phyloP scores from a whole-genome alignment of 2,888 invertebrate genomes.

The Anarsia innoxiella region DNA sequence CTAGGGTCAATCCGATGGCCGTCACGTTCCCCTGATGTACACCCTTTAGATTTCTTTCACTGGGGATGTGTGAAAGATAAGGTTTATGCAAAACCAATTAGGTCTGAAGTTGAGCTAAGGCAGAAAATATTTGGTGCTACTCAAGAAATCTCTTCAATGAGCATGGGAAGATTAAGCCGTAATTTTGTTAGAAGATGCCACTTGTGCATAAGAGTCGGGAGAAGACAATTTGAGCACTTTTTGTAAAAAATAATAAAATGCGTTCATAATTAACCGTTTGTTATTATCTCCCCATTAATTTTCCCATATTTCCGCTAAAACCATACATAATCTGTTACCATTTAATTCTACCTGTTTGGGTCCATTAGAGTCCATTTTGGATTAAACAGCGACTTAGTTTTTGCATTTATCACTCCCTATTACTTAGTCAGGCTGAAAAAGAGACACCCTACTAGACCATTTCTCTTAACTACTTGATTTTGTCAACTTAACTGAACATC shows the following conservation, averaged over 20 bases:
- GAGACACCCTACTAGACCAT: too few relatives aligned
- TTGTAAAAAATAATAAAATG: neutral
- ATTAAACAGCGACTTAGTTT: too few relatives aligned
- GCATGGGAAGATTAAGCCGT: neutral
- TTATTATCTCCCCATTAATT: too few relatives aligned
- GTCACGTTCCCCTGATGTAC: neutral
- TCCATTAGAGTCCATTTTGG: too few relatives aligned
- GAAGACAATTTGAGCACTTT: neutral
- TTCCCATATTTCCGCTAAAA: too few relatives aligned
- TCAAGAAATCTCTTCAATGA: neutral
- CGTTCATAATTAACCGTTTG: too few relatives aligned
- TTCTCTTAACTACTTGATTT: too few relatives aligned
- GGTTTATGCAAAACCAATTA: neutral
- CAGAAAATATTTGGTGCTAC: neutral
- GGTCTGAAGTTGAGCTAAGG: neutral
- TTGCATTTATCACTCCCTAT: too few relatives aligned
- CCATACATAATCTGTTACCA: too few relatives aligned
- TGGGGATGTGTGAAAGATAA: neutral
- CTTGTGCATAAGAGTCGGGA: neutral
- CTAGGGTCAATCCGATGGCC: constrained; percentile 2
- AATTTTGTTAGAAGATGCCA: neutral
- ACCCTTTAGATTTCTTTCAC: neutral
- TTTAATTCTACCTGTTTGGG: too few relatives aligned
- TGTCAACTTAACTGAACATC: too few relatives aligned
- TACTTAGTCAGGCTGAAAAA: too few relatives aligned